Percentiles rank a stretch among this genome's conserved stretches.
phyloP scores from a whole-genome alignment of 2,113 vertebrate genomes.

The Corynorhinus townsendii region DNA sequence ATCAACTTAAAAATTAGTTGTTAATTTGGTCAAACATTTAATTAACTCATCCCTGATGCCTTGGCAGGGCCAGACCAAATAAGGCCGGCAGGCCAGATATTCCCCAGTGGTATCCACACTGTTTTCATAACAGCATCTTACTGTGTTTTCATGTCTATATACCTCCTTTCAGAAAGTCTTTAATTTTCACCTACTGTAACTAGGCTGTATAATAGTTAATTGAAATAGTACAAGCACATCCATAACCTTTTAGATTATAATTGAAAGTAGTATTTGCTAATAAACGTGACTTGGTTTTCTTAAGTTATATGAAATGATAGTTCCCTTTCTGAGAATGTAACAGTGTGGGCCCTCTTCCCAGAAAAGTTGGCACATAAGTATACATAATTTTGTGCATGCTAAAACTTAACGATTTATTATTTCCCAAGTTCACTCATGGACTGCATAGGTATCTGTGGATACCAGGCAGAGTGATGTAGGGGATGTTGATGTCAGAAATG shows the following conservation, averaged over 20 bases:
- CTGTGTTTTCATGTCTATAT: background rate
- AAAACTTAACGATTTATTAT: constrained; percentile 26
- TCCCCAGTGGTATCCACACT: background rate
- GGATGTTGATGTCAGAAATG: constrained; percentile 28
- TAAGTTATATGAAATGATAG: constrained; percentile 30
- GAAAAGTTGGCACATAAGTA: background rate
- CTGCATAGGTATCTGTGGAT: background rate
- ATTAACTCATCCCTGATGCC: too few species aligned
- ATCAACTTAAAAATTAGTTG: too few species aligned
- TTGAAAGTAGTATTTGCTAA: constrained; percentile 51
- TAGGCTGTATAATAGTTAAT: background rate
- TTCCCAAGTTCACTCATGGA: background rate
- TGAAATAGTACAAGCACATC: background rate
- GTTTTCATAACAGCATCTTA: constrained; percentile 15
- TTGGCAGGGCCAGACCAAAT: too few species aligned
- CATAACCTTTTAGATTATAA: constrained; percentile 39
- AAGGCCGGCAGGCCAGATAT: too few species aligned
- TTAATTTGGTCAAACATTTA: too few species aligned
- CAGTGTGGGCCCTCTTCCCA: background rate
- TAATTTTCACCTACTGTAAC: background rate
- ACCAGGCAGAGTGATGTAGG: background rate
- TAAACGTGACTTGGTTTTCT: constrained; percentile 38
- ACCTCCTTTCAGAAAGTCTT: background rate
- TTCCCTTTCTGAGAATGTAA: constrained; percentile 24
- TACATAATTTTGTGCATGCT: background rate